Base-by-base conservation (phyloP, 2,113 vertebrate species). In the Rhizomys pruinosus region DNA sequence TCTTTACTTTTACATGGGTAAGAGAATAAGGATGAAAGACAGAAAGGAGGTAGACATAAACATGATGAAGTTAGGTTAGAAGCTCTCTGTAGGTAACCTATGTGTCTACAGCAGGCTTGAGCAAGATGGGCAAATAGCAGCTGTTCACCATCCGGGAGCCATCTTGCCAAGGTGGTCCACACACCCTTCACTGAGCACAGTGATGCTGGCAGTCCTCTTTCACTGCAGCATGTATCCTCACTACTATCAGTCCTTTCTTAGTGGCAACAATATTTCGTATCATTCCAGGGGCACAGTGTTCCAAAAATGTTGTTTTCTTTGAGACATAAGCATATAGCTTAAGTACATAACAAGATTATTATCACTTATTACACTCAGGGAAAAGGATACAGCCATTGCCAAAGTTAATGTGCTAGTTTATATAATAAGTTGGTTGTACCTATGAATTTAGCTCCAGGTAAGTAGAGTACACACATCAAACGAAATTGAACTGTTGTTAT, bases 261-360 rank as follows among this genome's bases (percentile, higher is more conserved):
- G 2, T 52, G 37, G 37, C 63, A 89, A 63, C 92, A 81, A 55
- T 15, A n/a, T 6, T 66, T 80, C 52, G 0, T 87, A 89, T 90
- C 88, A 97, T 95, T 94, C 93, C 74, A 91, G 66, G 94, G 42
- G 71, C 93, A 95, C 34, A 91, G 86, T 69, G 86, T 96, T 94
- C 95, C 90, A 96, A 90, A 84, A 84, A 73, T 29, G 32, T 42
- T 23, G 61, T 90, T 90, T 93, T 77, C 82, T 96, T 91, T 89
- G 76, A 95, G 80, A 95, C 55, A 47, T 7, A 57, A 94, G 63
- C 69, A 52, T 76, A 81, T 76, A 85, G 76, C 90, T 74, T 95
- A 27, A 9, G 89, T 92, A 32, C 59, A 59, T 63, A 94, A 71
- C 0, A 74, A 84, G 82, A 52, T 91, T 84, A 92, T 94, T 69